phyloP scores from a whole-genome alignment of 2,797 vertebrate genomes.

The Acrocephalus scirpaceus region DNA sequence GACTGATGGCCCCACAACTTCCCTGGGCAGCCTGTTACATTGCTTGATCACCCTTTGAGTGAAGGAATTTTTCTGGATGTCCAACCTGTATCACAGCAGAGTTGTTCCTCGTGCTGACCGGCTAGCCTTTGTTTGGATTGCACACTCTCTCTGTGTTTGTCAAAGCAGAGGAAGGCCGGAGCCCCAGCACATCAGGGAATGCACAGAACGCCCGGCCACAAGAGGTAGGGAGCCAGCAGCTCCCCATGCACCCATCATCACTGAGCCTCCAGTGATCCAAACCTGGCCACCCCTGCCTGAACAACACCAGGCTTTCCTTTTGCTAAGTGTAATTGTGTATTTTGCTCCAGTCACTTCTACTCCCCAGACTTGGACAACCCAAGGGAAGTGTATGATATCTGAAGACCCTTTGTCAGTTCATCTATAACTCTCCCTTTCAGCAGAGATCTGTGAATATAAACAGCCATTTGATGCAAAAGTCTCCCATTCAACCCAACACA shows the following conservation, averaged over 20 bases:
- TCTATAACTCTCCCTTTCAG: background rate
- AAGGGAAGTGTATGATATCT: background rate
- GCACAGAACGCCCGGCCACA: fast-evolving
- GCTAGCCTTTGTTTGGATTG: background rate
- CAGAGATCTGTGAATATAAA: background rate
- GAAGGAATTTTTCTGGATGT: background rate
- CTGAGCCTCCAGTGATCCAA: background rate
- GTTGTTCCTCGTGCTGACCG: background rate
- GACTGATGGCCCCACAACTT: background rate
- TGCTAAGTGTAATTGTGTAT: background rate
- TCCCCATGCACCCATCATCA: background rate
- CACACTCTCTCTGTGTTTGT: background rate
- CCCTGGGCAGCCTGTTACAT: background rate
- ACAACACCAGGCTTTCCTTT: background rate
- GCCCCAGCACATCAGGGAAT: background rate
- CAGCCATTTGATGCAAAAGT: background rate
- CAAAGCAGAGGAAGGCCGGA: background rate
- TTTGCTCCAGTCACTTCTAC: background rate
- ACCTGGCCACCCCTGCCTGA: background rate
- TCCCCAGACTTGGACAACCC: background rate
- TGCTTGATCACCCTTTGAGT: background rate
- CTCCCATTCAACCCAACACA: background rate
- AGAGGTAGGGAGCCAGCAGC: background rate
- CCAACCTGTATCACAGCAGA: background rate
- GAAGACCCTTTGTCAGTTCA: background rate